Base-by-base conservation (phyloP, 2,888 invertebrate species). In the Synergus japonicus region DNA sequence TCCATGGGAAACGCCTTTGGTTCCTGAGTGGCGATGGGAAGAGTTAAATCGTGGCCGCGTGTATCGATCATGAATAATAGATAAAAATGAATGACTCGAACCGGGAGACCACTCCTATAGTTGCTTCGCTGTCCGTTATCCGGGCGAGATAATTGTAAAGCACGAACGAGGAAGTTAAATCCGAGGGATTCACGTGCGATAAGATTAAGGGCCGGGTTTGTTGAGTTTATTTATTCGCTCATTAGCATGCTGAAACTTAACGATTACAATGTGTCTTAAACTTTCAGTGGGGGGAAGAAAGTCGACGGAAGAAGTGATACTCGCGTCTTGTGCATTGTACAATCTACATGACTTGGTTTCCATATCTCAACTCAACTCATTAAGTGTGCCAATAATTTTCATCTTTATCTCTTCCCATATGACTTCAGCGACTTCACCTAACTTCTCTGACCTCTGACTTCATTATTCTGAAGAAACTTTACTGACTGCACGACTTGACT, bases 91-190 rank as follows among this genome's bases (percentile, higher is more conserved):
- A 76, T 82, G 81, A 82, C 82, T 73, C 64, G 77, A 65, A 10
- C 66, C 44, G 58, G 63, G 76, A 69, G 73, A 84, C 83, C 84
- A 85, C 85, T 83, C 83, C 82, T 84, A 77, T 79, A 81, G 81
- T 76, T 81, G 65, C 81, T 78, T 81, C 77, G 82, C 79, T 78
- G 79, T 80, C 82, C 83, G 84, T 85, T 86, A 84, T 78, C 78
- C 79, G 60, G 76, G 76, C 80, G 78, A 80, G 83, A 85, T 86
- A 85, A 85, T 85, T 85, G 85, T 78, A 77, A 82, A 82, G 78
- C 83, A 79, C 77, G 80, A 85, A 85, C 84, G 85, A 86, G 86
- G 84, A 86, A 85, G 85, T 85, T 78, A 37, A 54, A 81, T 79
- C 76, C 69, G 63, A 81, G 77, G 82, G 82, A 81, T 82, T 82